Conservation (phyloP, 2,888 invertebrate genomes). For the Vanessa cardui region DNA sequence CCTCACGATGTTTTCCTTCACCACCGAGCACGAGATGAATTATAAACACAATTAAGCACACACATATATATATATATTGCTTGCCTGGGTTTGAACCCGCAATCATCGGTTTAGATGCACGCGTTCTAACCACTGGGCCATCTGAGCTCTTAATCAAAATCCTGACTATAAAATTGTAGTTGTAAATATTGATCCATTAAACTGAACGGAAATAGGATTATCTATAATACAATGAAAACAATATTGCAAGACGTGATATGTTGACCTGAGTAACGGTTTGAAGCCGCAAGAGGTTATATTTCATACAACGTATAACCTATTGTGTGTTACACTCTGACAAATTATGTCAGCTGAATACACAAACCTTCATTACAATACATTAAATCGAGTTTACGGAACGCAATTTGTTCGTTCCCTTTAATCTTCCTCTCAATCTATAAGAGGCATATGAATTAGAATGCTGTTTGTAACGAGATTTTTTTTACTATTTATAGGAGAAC, state of each 20-base stretch:
- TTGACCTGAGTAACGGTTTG: constrained; percentile 45
- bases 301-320: constrained; percentile 62
- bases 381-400: neutral
- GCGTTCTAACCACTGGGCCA: too few species aligned
- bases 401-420: neutral
- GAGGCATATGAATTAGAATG: neutral
- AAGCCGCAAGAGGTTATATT: constrained; percentile 59
- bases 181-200: constrained; percentile 1
- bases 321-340: constrained; percentile 64
- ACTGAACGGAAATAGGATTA: constrained; percentile 28
- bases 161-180: neutral
- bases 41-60: too few species aligned
- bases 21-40: too few species aligned
- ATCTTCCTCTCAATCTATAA: neutral
- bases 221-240: constrained; percentile 34
- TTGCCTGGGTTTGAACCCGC: too few species aligned
- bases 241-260: constrained; percentile 30
- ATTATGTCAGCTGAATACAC: constrained; percentile 53
- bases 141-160: neutral
- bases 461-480: neutral
- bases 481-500: neutral
- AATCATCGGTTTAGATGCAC: too few species aligned
- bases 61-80: too few species aligned
- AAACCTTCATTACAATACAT: constrained; percentile 34
- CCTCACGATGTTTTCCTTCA: too few species aligned